phyloP scores from a whole-genome alignment of 2,888 invertebrate species.

The Hirtodrosophila duncani region DNA sequence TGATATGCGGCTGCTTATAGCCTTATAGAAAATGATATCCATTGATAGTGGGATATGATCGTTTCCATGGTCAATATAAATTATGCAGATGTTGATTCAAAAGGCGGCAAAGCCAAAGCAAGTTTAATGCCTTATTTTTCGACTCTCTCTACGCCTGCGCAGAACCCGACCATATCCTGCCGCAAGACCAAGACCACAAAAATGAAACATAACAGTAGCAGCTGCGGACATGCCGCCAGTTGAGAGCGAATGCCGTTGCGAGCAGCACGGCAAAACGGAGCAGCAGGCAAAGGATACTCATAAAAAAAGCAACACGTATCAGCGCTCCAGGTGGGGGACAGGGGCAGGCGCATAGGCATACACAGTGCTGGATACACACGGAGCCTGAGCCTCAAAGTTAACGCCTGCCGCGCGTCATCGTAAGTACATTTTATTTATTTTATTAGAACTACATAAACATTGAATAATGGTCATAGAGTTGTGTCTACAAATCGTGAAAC shows the following conservation, averaged over 20 bases:
- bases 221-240: slow-evolving; percentile 37
- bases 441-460: too few relatives aligned
- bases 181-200: slow-evolving; percentile 10
- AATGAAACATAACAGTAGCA: slow-evolving; percentile 25
- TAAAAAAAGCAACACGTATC: slow-evolving; percentile 36
- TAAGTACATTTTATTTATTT: slow-evolving; percentile 18
- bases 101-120: too few relatives aligned
- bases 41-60: too few relatives aligned
- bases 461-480: too few relatives aligned
- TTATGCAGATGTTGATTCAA: too few relatives aligned
- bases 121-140: background rate
- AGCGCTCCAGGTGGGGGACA: slow-evolving; percentile 24
- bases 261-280: slow-evolving; percentile 49
- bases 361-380: slow-evolving; percentile 42
- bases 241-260: slow-evolving; percentile 59
- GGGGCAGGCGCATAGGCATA: slow-evolving; percentile 24
- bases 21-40: too few relatives aligned
- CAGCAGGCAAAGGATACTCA: slow-evolving; percentile 13
- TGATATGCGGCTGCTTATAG: too few relatives aligned
- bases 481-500: too few relatives aligned
- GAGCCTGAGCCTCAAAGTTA: slow-evolving; percentile 14
- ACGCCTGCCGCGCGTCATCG: slow-evolving; percentile 30
- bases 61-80: too few relatives aligned
- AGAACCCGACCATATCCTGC: slow-evolving; percentile 16
- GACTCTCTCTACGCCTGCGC: slow-evolving; percentile 44